Evolutionary conservation across 2,113 vertebrate species (phyloP), one percentile per base, ranked within the genome.

Genomic region (Eupsittula cactorum): DNA sequence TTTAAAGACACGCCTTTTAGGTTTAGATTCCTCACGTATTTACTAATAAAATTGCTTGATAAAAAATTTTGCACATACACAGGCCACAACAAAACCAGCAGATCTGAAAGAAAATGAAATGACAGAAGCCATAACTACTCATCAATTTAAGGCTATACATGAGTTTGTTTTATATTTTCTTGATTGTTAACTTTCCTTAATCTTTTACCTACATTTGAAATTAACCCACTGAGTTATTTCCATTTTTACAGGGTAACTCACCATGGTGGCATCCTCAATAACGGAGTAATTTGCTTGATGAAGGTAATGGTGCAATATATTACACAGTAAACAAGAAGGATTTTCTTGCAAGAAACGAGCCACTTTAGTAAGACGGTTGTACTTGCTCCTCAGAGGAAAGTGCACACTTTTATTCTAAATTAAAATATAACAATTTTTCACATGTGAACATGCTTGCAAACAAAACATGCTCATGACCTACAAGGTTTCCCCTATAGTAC

Each of bases 191-290:
- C 37, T 37, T 37, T 37, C 37, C 52, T 42, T 49, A 33, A 82
- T 41, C 25, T 27, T 25, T 53, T 69, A 46, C 11, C 39, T 52
- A 60, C 15, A 65, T 41, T 0, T 83, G 17, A 57, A 82, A 65
- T 13, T 8, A 39, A 39, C 9, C 11, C 15, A 39, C 13, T 13
- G 31, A 82, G 10, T n/a, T 37, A 52, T 35, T 80, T 73, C 17
- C 23, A 46, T 52, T 84, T 89, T 71, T 80, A 85, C 37, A 28
- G 21, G 10, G 24, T 49, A 76, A 97, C 98, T 98, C 74, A 99
- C 99, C 99, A 99, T 99, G 75, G 99, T 99, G 18, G 99, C 99
- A 59, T 99, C 99, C 82, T 99, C 99, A 57, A 99, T 99, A 90
- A 99, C 60, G 16, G 99, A 98, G 95, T 99, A 99, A 93, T 99